phyloP scores from a whole-genome alignment of 2,113 vertebrate species.

The Penelope pileata region DNA sequence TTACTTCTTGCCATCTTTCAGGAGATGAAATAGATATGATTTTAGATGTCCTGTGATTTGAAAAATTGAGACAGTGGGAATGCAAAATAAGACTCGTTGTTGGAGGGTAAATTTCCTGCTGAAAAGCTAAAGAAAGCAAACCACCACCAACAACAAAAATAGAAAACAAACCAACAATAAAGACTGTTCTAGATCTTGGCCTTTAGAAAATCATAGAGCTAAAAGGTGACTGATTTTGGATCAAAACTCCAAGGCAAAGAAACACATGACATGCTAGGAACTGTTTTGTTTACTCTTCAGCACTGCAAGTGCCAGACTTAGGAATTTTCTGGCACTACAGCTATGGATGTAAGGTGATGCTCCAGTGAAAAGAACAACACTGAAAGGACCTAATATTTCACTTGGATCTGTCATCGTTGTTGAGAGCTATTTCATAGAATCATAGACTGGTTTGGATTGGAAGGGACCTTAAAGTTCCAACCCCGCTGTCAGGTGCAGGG shows the following conservation, averaged over 20 bases:
- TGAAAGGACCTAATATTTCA: neutral
- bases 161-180: no score
- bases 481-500: no score
- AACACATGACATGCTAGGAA: neutral
- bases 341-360: neutral
- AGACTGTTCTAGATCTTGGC: neutral
- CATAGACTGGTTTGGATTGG: no score
- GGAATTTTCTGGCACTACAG: neutral
- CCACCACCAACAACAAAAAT: no score
- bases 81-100: neutral
- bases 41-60: no score
- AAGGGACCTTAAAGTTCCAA: no score
- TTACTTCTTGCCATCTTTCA: neutral
- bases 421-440: neutral
- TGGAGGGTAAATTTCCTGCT: neutral
- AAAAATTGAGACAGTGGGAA: no score
- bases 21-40: neutral
- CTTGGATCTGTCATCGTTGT: neutral
- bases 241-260: neutral
- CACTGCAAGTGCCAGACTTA: neutral
- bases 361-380: neutral
- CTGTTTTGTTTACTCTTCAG: neutral
- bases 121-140: neutral
- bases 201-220: neutral
- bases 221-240: neutral